Conservation (phyloP, 2,888 invertebrate genomes). For the Smittia sp. region DNA sequence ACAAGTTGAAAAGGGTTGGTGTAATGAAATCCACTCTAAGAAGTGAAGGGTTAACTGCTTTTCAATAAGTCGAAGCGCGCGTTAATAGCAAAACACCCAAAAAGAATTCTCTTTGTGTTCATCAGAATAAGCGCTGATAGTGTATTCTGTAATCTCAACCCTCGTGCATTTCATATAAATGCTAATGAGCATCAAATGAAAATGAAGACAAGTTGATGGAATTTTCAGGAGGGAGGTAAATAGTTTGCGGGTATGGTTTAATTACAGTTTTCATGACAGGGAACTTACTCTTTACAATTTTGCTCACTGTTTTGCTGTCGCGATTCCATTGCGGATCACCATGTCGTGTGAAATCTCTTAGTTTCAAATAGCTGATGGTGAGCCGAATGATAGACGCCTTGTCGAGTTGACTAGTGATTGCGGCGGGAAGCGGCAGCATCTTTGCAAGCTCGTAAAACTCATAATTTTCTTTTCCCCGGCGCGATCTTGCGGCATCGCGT, state of each 20-base stretch:
- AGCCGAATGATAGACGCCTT: conserved; percentile 95
- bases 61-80: conserved; percentile 20
- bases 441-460: conserved; percentile 96
- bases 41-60: conserved; percentile 21
- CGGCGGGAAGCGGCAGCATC: conserved; percentile 86
- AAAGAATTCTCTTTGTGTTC: background rate
- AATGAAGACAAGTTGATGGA: conserved; percentile 26
- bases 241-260: conserved; percentile 29
- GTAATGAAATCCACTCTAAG: conserved; percentile 6
- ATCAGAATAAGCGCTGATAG: conserved; percentile 10
- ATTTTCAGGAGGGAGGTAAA: background rate
- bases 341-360: conserved; percentile 91
- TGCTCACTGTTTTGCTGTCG: conserved; percentile 73
- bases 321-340: conserved; percentile 96
- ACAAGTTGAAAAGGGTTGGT: background rate
- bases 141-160: background rate
- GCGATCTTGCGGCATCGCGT: conserved; percentile 85
- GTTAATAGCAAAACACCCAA: conserved; percentile 7
- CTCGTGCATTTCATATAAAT: conserved; percentile 40
- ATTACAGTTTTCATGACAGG: background rate
- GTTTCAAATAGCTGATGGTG: conserved; percentile 92
- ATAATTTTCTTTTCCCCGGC: conserved; percentile 92
- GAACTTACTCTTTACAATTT: conserved; percentile 75
- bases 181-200: conserved; percentile 38
- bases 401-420: conserved; percentile 91